phyloP scores from a whole-genome alignment of 2,888 invertebrate genomes.

The Pteria penguin region DNA sequence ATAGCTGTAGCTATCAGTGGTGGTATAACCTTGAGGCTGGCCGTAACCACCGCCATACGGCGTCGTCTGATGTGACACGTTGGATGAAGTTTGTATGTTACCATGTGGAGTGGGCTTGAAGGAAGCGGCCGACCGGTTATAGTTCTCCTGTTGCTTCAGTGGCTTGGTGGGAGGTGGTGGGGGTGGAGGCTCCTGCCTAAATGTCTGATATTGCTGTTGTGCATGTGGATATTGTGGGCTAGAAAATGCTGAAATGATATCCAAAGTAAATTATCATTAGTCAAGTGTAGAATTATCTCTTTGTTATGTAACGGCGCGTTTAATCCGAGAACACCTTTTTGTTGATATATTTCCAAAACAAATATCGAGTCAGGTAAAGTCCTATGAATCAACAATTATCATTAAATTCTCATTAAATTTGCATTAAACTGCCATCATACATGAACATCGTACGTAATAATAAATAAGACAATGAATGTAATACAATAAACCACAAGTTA shows the following conservation, averaged over 20 bases:
- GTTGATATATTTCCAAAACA: too few relatives aligned
- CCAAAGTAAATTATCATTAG: too few relatives aligned
- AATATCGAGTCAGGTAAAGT: too few relatives aligned
- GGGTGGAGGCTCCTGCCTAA: conserved; percentile 34
- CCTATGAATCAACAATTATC: too few relatives aligned
- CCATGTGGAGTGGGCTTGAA: conserved; percentile 52
- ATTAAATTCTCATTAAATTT: too few relatives aligned
- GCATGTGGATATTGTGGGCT: conserved; percentile 5
- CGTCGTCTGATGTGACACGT: neutral
- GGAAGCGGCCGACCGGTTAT: conserved; percentile 64
- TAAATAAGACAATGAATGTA: too few relatives aligned
- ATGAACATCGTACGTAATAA: too few relatives aligned
- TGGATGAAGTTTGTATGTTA: neutral
- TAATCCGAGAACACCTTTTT: too few relatives aligned
- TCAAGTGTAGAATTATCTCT: too few relatives aligned
- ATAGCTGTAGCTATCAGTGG: conserved; percentile 19
- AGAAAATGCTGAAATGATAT: neutral
- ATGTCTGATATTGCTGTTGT: conserved; percentile 9
- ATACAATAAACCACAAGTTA: too few relatives aligned
- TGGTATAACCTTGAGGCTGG: conserved; percentile 20
- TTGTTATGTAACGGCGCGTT: too few relatives aligned
- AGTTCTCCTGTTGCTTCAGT: conserved; percentile 52
- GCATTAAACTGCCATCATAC: too few relatives aligned
- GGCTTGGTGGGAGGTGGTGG: conserved; percentile 37
- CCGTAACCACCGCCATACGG: conserved; percentile 17